A percentile compares a stretch with the other conserved stretches of the same genome.
Conservation (phyloP, 2,797 vertebrate genomes). For the Orestias chungarensis region DNA sequence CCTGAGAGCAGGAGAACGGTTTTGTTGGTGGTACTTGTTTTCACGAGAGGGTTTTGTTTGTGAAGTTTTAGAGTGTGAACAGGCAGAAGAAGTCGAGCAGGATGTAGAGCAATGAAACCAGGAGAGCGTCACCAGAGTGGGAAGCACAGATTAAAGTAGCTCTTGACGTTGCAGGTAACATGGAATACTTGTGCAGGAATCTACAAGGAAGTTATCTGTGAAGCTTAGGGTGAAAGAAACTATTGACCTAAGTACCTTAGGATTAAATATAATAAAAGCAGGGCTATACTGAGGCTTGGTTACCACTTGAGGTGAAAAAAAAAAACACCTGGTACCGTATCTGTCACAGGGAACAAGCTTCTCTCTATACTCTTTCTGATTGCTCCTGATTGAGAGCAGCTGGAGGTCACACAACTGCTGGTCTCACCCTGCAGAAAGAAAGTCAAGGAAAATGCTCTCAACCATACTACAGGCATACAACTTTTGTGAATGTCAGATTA, state of each 20-base stretch:
- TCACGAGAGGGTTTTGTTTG: background rate
- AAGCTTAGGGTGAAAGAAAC: no score
- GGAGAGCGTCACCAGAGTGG: background rate
- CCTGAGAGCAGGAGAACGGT: background rate
- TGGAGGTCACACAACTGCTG: background rate
- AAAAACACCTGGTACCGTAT: background rate
- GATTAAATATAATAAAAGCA: background rate
- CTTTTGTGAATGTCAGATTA: background rate
- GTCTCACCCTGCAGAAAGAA: background rate
- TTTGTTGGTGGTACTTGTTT: background rate
- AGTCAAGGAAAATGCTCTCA: background rate
- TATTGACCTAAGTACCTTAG: background rate
- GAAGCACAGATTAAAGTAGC: no score
- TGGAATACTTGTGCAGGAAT: background rate
- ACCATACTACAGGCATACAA: background rate
- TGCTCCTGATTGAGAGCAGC: background rate
- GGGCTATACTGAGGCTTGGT: background rate
- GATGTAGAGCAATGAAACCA: background rate
- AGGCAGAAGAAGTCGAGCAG: background rate
- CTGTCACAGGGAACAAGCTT: background rate
- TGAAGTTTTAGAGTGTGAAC: background rate
- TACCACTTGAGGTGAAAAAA: background rate
- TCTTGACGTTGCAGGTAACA: background rate
- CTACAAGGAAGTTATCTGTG: background rate
- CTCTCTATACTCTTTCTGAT: background rate